Base-by-base conservation (phyloP, 2,888 invertebrate genomes). In the Tenthredo amoena region DNA sequence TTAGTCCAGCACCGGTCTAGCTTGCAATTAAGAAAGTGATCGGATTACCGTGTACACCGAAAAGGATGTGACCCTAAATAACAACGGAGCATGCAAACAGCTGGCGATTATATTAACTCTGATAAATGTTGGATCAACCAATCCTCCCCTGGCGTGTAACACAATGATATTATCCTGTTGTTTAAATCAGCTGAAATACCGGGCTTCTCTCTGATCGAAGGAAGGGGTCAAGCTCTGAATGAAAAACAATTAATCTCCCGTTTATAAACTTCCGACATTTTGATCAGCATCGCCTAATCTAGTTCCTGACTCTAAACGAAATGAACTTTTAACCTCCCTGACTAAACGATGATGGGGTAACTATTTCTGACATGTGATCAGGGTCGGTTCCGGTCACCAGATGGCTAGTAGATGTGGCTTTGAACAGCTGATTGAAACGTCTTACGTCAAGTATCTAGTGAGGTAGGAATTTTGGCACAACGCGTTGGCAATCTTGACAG, bases 301-400 rank as follows among this genome's bases (percentile, higher is more conserved):
- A 26, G 10, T 43, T 12, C 74, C 74, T 43, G 15, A 74, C 47
- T 43, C 15, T 55, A 55, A 77, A 21, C 34, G 31, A 34, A 55
- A 31, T 2, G 31, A 77, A 55, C 31, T 77, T 77, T 50, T 9
- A 55, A 77, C 7, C 50, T 34, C 31, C 31, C 68, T 18, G 74
- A 2, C 43, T 43, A 15, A 37, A 9, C 74, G 74, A 47, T 74
- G 72, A 72, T 37, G 37, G 50, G 50, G 40, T 77, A 50, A 77
- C 18, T 31, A 55, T 77, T 77, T 77, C 55, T 77, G 77, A 77
- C 55, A 34, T n/a, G 12, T 77, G 55, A 77, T 47, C 55, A n/a
- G 34, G 55, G 77, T 77, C 77, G 55, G 77, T 55, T 55, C 55
- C 55, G 50, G n/a, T 55, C 55, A 55, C 31, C 31, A 55, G 50